Percentiles rank a stretch among this genome's conserved stretches.
phyloP scores from a whole-genome alignment of 1,140 invertebrate genomes.

The Drosophila yakuba region DNA sequence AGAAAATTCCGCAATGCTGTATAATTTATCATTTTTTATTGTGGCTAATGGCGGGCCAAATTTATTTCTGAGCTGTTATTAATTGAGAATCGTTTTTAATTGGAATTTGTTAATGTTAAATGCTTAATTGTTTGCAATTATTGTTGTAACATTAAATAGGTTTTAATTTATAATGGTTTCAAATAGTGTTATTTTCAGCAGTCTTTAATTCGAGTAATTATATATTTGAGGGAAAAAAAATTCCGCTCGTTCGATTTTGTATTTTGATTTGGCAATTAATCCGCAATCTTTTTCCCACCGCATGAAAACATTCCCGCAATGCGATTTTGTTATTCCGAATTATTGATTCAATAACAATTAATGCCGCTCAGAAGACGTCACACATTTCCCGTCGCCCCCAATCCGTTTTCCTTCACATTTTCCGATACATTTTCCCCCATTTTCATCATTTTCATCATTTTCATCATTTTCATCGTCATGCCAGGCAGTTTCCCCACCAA shows the following conservation, averaged over 20 bases:
- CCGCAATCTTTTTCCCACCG: constrained; percentile 7
- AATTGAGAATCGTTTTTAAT: neutral
- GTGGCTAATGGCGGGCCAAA: neutral
- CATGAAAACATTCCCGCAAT: constrained; percentile 30
- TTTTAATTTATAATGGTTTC: no score
- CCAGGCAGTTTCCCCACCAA: neutral
- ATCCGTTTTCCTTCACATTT: constrained; percentile 4
- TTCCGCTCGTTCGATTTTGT: neutral
- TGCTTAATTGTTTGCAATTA: no score
- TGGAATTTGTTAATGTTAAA: no score
- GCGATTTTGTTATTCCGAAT: constrained; percentile 45
- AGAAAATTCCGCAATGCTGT: neutral
- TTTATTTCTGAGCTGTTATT: neutral
- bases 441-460: constrained; percentile 23
- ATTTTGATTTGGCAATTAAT: constrained; percentile 20
- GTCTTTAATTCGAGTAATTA: neutral
- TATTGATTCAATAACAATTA: constrained; percentile 51
- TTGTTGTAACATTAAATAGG: no score
- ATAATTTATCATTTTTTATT: neutral
- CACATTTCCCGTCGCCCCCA: constrained; percentile 12
- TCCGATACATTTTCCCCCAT: constrained; percentile 1
- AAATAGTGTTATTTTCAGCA: neutral
- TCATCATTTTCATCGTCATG: constrained; percentile 9
- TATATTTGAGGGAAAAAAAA: neutral
- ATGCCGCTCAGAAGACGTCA: constrained; percentile 37